phyloP scores from a whole-genome alignment of 2,888 invertebrate species.

The Yponomeuta evonymella region DNA sequence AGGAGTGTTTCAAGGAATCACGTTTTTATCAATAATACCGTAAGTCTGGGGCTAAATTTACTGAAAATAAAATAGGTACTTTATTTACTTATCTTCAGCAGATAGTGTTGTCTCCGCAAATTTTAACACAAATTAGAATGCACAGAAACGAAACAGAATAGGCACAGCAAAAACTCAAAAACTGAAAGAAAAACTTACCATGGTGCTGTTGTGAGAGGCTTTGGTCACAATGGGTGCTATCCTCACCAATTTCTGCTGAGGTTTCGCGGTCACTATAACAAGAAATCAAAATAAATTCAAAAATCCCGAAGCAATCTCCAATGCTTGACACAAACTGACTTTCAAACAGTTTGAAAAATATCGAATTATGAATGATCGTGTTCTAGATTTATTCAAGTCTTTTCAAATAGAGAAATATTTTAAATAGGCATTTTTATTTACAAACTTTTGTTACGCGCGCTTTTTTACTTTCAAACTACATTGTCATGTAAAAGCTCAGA shows the following conservation, averaged over 20 bases:
- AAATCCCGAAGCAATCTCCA: not conserved
- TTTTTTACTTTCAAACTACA: not conserved
- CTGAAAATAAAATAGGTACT: too few relatives aligned
- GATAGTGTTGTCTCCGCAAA: not conserved
- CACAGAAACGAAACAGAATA: not conserved
- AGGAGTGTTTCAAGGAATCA: too few relatives aligned
- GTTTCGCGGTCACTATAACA: slow-evolving; percentile 35
- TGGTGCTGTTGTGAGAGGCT: slow-evolving; percentile 27
- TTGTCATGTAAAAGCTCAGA: not conserved
- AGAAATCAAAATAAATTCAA: slow-evolving; percentile 13
- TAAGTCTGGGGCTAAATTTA: too few relatives aligned
- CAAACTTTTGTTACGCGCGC: not conserved
- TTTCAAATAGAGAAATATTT: slow-evolving; percentile 25
- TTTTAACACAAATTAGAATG: not conserved
- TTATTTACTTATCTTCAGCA: not conserved
- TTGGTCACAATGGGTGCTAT: slow-evolving; percentile 52
- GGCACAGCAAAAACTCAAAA: too few relatives aligned
- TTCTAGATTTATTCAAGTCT: slow-evolving; percentile 22
- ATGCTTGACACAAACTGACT: slow-evolving; percentile 17
- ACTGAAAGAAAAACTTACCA: slow-evolving; percentile 35
- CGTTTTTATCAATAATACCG: too few relatives aligned
- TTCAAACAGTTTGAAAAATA: slow-evolving; percentile 20
- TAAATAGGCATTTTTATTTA: slow-evolving; percentile 16
- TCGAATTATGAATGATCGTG: slow-evolving; percentile 18
- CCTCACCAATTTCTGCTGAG: slow-evolving; percentile 54